These are phyloP conservation scores for Allolobophora icterica DNA, from an alignment of 2,888 invertebrate genomes.

Conservation along the genomic window DNA sequence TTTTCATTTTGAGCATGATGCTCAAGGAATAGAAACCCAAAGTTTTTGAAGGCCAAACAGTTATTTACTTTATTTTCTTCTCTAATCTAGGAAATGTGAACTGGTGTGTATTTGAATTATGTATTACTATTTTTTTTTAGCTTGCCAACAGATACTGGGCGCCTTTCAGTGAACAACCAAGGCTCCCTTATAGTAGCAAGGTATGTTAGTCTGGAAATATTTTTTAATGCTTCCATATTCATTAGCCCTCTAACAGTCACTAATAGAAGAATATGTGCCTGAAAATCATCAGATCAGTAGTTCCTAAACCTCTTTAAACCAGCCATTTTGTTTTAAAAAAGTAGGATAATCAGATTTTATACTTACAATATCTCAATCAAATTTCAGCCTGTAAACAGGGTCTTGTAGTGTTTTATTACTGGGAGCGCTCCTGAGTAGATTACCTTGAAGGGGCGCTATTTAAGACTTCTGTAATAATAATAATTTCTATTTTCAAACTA, in stretches of 20 bases:
- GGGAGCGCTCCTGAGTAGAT: too few species aligned
- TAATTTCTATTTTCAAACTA: not conserved
- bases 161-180: conserved; percentile 74
- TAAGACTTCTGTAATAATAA: too few species aligned
- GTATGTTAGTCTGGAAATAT: conserved; percentile 47
- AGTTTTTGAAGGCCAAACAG: not conserved
- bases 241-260: not conserved
- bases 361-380: too few species aligned
- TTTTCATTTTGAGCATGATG: too few species aligned
- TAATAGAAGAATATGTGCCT: not conserved
- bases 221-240: conserved; percentile 12
- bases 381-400: too few species aligned
- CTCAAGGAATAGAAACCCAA: not conserved
- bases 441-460: too few species aligned
- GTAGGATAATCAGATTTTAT: not conserved
- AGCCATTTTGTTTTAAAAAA: not conserved
- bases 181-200: conserved; percentile 55
- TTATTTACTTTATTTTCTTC: not conserved
- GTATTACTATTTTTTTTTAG: conserved; percentile 69
- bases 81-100: not conserved
- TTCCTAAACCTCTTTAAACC: not conserved
- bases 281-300: not conserved
- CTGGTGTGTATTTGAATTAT: not conserved
- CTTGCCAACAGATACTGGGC: conserved; percentile 92
- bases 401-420: too few species aligned